A percentile compares a stretch with the other conserved stretches of the same genome.
Evolutionary conservation across 2,113 vertebrate genomes (phyloP).

Genomic region (Pogona vitticeps): DNA sequence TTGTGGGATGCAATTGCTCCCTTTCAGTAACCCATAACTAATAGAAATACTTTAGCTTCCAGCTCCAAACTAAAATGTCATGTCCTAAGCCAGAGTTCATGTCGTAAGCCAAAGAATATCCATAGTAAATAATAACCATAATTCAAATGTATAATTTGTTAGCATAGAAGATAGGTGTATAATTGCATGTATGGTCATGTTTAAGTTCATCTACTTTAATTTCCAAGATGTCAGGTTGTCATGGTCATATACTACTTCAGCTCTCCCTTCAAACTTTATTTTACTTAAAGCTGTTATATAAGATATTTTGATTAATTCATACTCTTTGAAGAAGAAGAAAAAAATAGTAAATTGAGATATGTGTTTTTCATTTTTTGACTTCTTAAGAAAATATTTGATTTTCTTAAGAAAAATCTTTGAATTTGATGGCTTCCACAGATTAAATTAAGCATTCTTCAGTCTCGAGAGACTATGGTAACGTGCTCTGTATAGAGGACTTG

Average conservation of each 20-base stretch:
- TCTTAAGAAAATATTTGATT: background rate
- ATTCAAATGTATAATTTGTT: background rate
- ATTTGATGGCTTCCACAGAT: background rate
- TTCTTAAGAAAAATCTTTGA: too few species aligned
- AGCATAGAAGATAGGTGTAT: background rate
- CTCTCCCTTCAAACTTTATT: too few species aligned
- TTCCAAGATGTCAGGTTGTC: too few species aligned
- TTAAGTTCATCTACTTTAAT: background rate
- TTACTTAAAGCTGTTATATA: background rate
- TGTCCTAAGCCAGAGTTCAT: background rate
- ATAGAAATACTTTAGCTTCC: background rate
- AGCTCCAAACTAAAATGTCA: background rate
- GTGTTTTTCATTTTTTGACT: background rate
- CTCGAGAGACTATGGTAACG: too few species aligned
- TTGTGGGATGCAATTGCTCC: background rate
- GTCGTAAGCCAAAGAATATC: background rate
- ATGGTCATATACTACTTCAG: background rate
- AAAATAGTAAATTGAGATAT: background rate
- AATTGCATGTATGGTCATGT: background rate
- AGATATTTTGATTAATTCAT: background rate
- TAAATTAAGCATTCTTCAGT: too few species aligned
- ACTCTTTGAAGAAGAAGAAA: background rate
- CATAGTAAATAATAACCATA: background rate
- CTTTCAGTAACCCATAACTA: background rate
- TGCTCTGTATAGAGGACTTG: too few species aligned